Conservation (phyloP, 2,888 invertebrate genomes). For the Cosmorhoe ocellata region DNA sequence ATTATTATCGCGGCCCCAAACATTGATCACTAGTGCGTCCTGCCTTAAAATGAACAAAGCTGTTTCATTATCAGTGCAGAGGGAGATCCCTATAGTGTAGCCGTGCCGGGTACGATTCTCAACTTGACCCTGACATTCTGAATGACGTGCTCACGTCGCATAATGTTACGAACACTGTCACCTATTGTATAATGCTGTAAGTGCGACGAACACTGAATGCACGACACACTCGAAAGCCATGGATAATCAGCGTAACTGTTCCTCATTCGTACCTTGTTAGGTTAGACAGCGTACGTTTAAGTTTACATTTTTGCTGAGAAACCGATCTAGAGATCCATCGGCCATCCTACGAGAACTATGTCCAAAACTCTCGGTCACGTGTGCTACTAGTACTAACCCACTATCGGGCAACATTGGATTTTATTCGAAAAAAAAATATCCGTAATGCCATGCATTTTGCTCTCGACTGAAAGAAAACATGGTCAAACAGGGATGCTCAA, state of each 20-base stretch:
- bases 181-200: constrained; percentile 30
- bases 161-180: constrained; percentile 24
- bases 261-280: constrained; percentile 8
- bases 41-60: not conserved
- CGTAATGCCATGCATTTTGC: too few species aligned
- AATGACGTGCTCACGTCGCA: constrained; percentile 16
- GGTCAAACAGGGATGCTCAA: too few species aligned
- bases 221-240: constrained; percentile 14
- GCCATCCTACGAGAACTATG: too few species aligned
- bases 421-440: too few species aligned
- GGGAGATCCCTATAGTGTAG: not conserved
- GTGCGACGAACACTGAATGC: constrained; percentile 17
- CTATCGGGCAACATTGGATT: too few species aligned
- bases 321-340: too few species aligned
- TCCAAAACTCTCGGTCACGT: too few species aligned
- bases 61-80: not conserved
- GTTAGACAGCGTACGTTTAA: not conserved
- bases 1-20: too few species aligned
- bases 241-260: constrained; percentile 25
- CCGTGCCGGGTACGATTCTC: constrained; percentile 20
- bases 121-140: constrained; percentile 34
- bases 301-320: too few species aligned
- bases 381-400: too few species aligned
- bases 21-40: too few species aligned
- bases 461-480: too few species aligned